Conservation (phyloP, 2,888 invertebrate species). For the Omphaloscelis lunosa region DNA sequence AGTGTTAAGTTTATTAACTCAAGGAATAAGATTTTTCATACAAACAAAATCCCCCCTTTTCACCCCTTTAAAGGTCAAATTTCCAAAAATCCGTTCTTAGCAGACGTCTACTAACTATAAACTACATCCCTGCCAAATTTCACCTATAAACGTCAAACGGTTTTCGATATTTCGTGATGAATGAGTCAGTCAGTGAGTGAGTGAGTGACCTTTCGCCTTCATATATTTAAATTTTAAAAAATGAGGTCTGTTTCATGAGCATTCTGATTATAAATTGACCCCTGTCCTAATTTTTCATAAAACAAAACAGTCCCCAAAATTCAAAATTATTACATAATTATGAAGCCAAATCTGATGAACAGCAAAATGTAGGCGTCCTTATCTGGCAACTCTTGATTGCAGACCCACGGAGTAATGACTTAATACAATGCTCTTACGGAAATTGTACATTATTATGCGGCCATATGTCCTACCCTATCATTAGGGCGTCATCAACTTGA, state of each 20-base stretch:
- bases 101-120: too few relatives aligned
- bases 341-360: conserved; percentile 41
- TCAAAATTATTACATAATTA: conserved; percentile 13
- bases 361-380: conserved; percentile 37
- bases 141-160: too few relatives aligned
- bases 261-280: neutral
- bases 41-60: too few relatives aligned
- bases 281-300: neutral
- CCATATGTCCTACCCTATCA: conserved; percentile 78
- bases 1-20: too few relatives aligned
- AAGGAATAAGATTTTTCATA: too few relatives aligned
- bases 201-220: too few relatives aligned
- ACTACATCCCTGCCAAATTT: too few relatives aligned
- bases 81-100: too few relatives aligned
- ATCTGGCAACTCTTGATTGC: conserved; percentile 73
- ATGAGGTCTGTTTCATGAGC: neutral
- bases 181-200: too few relatives aligned
- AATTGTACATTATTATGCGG: conserved; percentile 81
- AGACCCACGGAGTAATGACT: conserved; percentile 80
- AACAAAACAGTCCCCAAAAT: neutral
- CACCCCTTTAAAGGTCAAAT: too few relatives aligned
- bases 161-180: too few relatives aligned
- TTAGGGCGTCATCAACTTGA: conserved; percentile 80
- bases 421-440: conserved; percentile 86
- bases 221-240: too few relatives aligned